phyloP scores from a whole-genome alignment of 1,140 invertebrate genomes.

The Bicyclus anynana region DNA sequence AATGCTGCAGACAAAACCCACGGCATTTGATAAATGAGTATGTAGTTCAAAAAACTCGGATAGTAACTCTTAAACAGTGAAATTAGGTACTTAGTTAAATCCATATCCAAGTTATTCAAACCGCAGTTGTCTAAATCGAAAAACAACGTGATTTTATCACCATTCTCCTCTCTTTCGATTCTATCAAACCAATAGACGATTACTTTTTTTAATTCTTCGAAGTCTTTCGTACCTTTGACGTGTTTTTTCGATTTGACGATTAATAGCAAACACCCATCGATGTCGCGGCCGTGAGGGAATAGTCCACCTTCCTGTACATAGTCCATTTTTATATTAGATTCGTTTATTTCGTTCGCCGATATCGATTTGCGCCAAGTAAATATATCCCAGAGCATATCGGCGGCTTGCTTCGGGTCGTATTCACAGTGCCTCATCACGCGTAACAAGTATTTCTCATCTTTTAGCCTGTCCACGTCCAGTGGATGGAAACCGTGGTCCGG shows the following conservation, averaged over 20 bases:
- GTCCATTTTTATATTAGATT: conserved; percentile 82
- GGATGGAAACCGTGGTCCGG: conserved; percentile 52
- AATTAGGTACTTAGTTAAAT: conserved; percentile 91
- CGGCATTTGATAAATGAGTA: conserved; percentile 95
- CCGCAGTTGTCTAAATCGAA: conserved; percentile 94
- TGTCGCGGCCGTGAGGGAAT: conserved; percentile 87
- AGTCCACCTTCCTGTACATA: conserved; percentile 87
- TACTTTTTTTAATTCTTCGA: conserved; percentile 86
- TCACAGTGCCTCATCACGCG: conserved; percentile 56
- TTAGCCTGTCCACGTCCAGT: conserved; percentile 55
- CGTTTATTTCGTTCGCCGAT: conserved; percentile 86
- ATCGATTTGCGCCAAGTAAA: conserved; percentile 90
- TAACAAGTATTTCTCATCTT: conserved; percentile 66
- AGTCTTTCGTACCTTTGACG: conserved; percentile 84
- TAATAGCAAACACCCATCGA: conserved; percentile 87
- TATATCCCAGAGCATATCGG: conserved; percentile 89
- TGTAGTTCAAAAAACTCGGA: conserved; percentile 93
- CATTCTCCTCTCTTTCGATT: conserved; percentile 86
- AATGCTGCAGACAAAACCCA: conserved; percentile 96
- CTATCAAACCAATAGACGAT: conserved; percentile 94
- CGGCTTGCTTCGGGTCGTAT: conserved; percentile 66
- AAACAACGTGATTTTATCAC: conserved; percentile 88
- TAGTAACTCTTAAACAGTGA: conserved; percentile 93
- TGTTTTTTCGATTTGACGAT: conserved; percentile 88
- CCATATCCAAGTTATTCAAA: conserved; percentile 92